phyloP scores from a whole-genome alignment of 92 coral and sea anemone genomes.

The Parazoanthus swiftii region DNA sequence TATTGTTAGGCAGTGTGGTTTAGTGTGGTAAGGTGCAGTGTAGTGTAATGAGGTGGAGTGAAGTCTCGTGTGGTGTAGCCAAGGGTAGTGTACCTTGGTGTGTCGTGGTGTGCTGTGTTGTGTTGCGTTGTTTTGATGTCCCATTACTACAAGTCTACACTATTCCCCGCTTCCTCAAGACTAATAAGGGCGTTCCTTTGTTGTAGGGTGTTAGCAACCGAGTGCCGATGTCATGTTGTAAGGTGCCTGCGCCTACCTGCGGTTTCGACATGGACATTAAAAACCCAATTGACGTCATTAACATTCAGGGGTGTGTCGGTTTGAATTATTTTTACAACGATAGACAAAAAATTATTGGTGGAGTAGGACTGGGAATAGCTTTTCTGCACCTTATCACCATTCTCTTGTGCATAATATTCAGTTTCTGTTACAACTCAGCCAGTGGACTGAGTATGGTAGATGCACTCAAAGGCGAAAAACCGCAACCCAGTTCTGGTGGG shows the following conservation, averaged over 20 bases:
- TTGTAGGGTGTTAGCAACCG: conserved; percentile 77
- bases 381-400: conserved; percentile 77
- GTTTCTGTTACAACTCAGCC: conserved; percentile 82
- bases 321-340: conserved; percentile 79
- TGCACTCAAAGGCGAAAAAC: conserved; percentile 89
- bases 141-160: too few relatives aligned
- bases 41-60: too few relatives aligned
- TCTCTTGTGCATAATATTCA: conserved; percentile 65
- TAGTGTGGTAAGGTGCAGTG: too few relatives aligned
- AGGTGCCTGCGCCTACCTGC: conserved; percentile 80
- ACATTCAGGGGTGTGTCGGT: conserved; percentile 89
- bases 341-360: conserved; percentile 78
- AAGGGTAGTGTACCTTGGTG: too few relatives aligned
- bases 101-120: neutral
- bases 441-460: conserved; percentile 89
- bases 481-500: conserved; percentile 54
- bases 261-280: conserved; percentile 95
- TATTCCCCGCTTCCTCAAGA: neutral
- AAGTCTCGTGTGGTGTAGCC: too few relatives aligned
- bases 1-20: too few relatives aligned
- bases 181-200: neutral
- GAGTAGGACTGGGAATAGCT: conserved; percentile 90
- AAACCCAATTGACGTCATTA: conserved; percentile 96
- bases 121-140: neutral
- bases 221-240: conserved; percentile 93